A percentile compares a stretch with the other conserved stretches of the same genome.
phyloP scores from a whole-genome alignment of 2,888 invertebrate genomes.

The Coleophora deauratella region DNA sequence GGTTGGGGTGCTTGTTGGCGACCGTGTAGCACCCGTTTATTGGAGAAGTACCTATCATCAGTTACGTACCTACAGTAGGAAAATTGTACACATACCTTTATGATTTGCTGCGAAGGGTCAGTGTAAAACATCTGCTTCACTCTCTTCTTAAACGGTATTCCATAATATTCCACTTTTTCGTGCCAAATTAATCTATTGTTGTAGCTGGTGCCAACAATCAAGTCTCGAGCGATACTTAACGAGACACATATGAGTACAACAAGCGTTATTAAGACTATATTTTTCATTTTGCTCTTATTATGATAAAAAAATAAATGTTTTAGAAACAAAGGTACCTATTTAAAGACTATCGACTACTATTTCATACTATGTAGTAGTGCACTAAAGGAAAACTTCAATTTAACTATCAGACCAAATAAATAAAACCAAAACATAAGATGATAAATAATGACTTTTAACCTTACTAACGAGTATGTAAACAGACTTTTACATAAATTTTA shows the following conservation, averaged over 20 bases:
- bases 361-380: too few species aligned
- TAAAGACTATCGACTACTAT: too few species aligned
- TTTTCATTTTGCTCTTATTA: conserved; percentile 29
- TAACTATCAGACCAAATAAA: too few species aligned
- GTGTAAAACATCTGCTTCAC: conserved; percentile 50
- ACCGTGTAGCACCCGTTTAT: too few species aligned
- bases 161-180: conserved; percentile 42
- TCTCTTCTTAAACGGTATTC: conserved; percentile 46
- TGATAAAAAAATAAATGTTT: background rate
- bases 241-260: conserved; percentile 28
- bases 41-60: too few species aligned
- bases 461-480: too few species aligned
- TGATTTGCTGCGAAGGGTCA: conserved; percentile 36
- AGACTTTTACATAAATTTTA: too few species aligned
- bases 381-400: too few species aligned
- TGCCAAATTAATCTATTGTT: conserved; percentile 39
- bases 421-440: too few species aligned
- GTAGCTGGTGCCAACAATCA: conserved; percentile 42
- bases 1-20: too few species aligned
- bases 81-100: conserved; percentile 28
- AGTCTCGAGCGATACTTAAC: conserved; percentile 32
- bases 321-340: too few species aligned
- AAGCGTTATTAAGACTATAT: conserved; percentile 26
- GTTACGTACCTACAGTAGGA: background rate
- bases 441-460: too few species aligned